phyloP scores from a whole-genome alignment of 2,888 invertebrate genomes.

The Caenorhabditis panamensis region DNA sequence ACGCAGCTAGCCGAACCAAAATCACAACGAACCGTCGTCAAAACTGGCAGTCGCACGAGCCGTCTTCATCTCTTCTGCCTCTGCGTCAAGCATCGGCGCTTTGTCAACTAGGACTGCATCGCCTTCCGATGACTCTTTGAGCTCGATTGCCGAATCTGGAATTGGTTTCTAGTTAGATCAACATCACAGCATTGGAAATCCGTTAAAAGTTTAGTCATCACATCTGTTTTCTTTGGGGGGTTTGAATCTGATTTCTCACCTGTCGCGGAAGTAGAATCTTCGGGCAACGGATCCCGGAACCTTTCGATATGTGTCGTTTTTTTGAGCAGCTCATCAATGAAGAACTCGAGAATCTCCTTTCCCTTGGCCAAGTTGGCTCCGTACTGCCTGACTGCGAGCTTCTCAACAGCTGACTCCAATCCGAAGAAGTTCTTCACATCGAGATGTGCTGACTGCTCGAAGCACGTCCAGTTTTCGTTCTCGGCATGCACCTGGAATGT shows the following conservation, averaged over 20 bases:
- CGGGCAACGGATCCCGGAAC: conserved; percentile 51
- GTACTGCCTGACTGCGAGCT: conserved; percentile 96
- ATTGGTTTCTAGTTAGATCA: conserved; percentile 12
- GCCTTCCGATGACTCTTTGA: conserved; percentile 50
- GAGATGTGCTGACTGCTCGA: conserved; percentile 92
- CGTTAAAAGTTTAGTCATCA: too few relatives aligned
- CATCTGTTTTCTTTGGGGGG: too few relatives aligned
- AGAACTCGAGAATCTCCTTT: conserved; percentile 94
- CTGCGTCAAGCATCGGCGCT: conserved; percentile 32
- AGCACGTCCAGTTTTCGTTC: conserved; percentile 94
- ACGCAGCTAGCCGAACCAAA: conserved; percentile 11
- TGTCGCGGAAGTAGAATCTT: conserved; percentile 35
- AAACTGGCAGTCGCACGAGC: conserved; percentile 51
- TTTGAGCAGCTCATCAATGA: conserved; percentile 88
- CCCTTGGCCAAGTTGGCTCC: conserved; percentile 91
- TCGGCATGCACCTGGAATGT: conserved; percentile 90
- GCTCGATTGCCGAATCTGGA: conserved; percentile 58
- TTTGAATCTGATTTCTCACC: too few relatives aligned
- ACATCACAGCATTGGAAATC: conserved; percentile 36
- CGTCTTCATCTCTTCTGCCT: conserved; percentile 52
- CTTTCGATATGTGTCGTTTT: conserved; percentile 79
- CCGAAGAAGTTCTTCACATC: conserved; percentile 96
- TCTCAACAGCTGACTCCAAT: conserved; percentile 94
- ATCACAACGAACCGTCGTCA: conserved; percentile 63
- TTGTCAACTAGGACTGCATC: conserved; percentile 33